Conservation (phyloP, 2,113 vertebrate species). For the Columba livia region DNA sequence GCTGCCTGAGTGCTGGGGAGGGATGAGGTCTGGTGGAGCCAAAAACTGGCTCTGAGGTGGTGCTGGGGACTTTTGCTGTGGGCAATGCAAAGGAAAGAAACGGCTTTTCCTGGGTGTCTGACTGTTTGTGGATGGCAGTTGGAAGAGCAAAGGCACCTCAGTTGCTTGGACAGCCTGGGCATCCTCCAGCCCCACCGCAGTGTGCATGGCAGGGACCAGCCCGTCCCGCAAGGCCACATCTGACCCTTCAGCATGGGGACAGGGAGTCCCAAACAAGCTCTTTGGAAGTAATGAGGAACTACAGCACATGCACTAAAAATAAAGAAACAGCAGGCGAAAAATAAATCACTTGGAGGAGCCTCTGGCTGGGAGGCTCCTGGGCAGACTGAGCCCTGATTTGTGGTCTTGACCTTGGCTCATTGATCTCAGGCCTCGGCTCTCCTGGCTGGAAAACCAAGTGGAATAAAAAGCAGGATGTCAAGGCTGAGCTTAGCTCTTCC, state of each 20-base stretch:
- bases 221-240: fast-evolving
- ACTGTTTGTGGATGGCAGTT: background rate
- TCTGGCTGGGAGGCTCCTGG: background rate
- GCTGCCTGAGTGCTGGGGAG: background rate
- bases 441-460: background rate
- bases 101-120: background rate
- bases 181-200: background rate
- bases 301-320: constrained; percentile 13
- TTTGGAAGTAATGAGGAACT: background rate
- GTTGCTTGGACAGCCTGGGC: background rate
- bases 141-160: background rate
- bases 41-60: background rate
- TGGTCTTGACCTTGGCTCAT: background rate
- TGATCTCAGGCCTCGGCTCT: fast-evolving
- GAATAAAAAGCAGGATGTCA: background rate
- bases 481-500: background rate
- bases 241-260: background rate
- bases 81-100: background rate
- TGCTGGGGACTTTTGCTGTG: background rate
- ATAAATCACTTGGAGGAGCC: constrained; percentile 5
- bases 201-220: background rate
- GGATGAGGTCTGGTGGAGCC: background rate
- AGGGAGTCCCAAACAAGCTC: background rate
- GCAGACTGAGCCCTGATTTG: background rate
- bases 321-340: background rate